Base-by-base conservation (phyloP, 1,140 invertebrate species). In the Micrasema longulum region DNA sequence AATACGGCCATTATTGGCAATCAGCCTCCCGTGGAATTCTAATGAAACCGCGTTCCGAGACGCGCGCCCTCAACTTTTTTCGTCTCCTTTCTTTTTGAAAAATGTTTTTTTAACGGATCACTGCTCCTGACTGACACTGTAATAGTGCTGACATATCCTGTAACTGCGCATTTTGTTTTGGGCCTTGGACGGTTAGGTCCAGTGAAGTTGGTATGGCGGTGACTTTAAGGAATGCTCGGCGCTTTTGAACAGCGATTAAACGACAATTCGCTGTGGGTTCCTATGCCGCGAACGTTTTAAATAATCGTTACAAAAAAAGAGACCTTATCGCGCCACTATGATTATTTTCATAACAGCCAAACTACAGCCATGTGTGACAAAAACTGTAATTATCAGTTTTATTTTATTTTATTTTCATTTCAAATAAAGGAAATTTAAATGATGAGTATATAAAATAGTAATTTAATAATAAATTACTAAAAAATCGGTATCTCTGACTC, bases 21-120 rank as follows among this genome's bases (percentile, higher is more conserved):
- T 60, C 55, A 60, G 11, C 55, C 65, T 14, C 45, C 41, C 12
- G 52, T 16, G 52, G 65, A 68, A 68, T 68, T 68, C 65, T 68
- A 68, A 68, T 68, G 50, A 57, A 68, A 55, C 65, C 65, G 65
- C 65, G 65, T 68, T 68, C 65, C 65, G 11, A 31, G 65, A 55
- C 48, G 36, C 48, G 65, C 35, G 48, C 48, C 48, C 47, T 50
- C 23, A 12, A 31, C 43, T 67, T 55, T 45, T 68, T 68, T 68
- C n/a, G 6, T 52, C 41, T 36, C 36, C 1, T 36, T 66, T 16
- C 31, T 50, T 66, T 50, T 66, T 50, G 9, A 6, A 48, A 66
- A 20, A 14, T 35, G 12, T 52, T 66, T 66, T 66, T 66, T 60
- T 38, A 60, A 60, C 35, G 55, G 36, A 55, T 55, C 26, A 31